phyloP scores from a whole-genome alignment of 2,113 vertebrate genomes.

The Scomber colias region DNA sequence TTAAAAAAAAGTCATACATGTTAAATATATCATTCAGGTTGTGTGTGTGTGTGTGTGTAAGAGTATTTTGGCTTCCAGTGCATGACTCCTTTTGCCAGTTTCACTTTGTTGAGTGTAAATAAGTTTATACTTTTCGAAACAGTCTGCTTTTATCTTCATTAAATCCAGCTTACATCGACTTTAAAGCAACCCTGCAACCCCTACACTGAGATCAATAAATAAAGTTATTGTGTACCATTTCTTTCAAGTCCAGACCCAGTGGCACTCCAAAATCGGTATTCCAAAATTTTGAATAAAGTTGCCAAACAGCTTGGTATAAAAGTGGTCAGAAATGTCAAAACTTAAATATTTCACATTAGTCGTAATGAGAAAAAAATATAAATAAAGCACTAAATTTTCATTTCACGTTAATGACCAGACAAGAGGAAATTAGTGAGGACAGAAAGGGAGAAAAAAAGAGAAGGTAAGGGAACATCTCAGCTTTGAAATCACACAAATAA shows the following conservation, averaged over 20 bases:
- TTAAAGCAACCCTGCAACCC: conserved; percentile 42
- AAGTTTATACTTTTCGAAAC: neutral
- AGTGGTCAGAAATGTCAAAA: conserved; percentile 37
- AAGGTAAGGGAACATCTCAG: conserved; percentile 12
- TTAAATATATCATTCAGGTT: conserved; percentile 48
- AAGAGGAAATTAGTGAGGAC: conserved; percentile 14
- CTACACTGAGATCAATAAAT: conserved; percentile 68
- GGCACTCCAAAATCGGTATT: conserved; percentile 13
- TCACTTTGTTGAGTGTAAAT: neutral
- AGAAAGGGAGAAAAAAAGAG: neutral
- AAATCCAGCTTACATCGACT: neutral
- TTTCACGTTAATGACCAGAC: conserved; percentile 42
- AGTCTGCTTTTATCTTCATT: conserved; percentile 3
- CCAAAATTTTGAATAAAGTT: conserved; percentile 15
- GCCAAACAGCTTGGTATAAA: conserved; percentile 25
- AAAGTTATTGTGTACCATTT: conserved; percentile 22
- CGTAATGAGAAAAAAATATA: conserved; percentile 22
- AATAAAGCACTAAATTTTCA: conserved; percentile 53
- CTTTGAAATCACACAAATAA: conserved; percentile 26
- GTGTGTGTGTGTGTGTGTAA: conserved; percentile 30
- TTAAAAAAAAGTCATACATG: conserved; percentile 20
- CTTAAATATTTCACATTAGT: conserved; percentile 61
- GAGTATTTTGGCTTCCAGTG: conserved; percentile 38
- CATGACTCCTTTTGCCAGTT: conserved; percentile 20
- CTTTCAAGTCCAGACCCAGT: conserved; percentile 17